A percentile compares a stretch with the other conserved stretches of the same genome.
Conservation (phyloP, 2,888 invertebrate species). For the Epirrhoe tristata region DNA sequence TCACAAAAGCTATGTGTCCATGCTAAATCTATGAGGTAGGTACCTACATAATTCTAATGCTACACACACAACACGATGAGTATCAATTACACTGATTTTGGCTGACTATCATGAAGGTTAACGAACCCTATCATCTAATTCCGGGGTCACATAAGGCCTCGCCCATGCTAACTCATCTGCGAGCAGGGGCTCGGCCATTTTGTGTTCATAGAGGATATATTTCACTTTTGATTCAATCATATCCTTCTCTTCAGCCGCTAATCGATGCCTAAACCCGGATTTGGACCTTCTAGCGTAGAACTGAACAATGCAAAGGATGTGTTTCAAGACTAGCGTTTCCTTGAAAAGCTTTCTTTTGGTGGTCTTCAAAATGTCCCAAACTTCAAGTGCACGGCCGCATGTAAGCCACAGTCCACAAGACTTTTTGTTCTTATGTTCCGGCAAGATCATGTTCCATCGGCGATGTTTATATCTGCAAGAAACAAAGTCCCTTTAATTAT, state of each 20-base stretch:
- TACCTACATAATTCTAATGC: too few relatives aligned
- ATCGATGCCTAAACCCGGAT: slow-evolving; percentile 21
- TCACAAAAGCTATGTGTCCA: too few relatives aligned
- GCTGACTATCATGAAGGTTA: too few relatives aligned
- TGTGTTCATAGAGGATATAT: slow-evolving; percentile 56
- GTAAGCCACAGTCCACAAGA: slow-evolving; percentile 65
- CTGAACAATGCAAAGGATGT: slow-evolving; percentile 65
- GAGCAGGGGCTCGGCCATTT: slow-evolving; percentile 37
- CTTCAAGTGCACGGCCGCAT: slow-evolving; percentile 64
- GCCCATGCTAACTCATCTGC: slow-evolving; percentile 48
- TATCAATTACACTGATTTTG: too few relatives aligned
- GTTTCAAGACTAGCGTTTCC: slow-evolving; percentile 58
- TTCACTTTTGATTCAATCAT: slow-evolving; percentile 59
- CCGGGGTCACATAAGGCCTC: slow-evolving; percentile 63
- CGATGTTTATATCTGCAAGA: slow-evolving; percentile 66
- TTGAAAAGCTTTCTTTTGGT: slow-evolving; percentile 57
- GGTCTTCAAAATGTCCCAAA: slow-evolving; percentile 66
- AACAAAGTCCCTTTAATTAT: background rate
- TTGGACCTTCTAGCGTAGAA: slow-evolving; percentile 53
- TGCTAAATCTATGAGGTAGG: too few relatives aligned
- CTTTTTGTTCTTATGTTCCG: slow-evolving; percentile 63
- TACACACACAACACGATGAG: too few relatives aligned
- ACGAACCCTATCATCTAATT: slow-evolving; percentile 54
- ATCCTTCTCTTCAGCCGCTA: slow-evolving; percentile 58
- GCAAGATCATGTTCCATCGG: slow-evolving; percentile 72